phyloP scores from a whole-genome alignment of 2,797 vertebrate species.

The Typhlichthys eigenmanni region DNA sequence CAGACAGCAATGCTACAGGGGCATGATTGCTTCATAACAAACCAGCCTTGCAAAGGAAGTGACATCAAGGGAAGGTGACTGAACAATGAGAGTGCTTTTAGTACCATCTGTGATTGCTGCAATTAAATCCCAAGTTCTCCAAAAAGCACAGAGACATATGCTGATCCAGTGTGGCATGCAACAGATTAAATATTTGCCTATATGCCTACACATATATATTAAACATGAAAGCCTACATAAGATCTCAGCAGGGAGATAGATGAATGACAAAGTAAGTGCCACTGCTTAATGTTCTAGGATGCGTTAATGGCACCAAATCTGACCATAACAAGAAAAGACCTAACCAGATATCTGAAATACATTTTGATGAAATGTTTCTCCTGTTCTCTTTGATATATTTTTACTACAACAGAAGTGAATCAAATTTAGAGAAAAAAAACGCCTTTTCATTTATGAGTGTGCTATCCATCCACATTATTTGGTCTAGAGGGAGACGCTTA shows the following conservation, averaged over 20 bases:
- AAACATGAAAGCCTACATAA: too few relatives aligned
- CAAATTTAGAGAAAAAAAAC: not conserved
- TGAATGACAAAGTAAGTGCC: too few relatives aligned
- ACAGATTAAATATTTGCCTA: not conserved
- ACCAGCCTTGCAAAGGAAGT: conserved; percentile 13
- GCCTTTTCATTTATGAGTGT: conserved; percentile 1
- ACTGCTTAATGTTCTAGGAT: too few relatives aligned
- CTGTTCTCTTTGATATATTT: not conserved
- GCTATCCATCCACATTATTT: conserved; percentile 5
- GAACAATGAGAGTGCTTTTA: conserved; percentile 22
- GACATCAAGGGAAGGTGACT: conserved; percentile 25
- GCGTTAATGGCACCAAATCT: too few relatives aligned
- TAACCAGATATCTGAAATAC: too few relatives aligned
- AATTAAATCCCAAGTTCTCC: conserved; percentile 9
- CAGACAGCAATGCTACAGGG: conserved; percentile 25
- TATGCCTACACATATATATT: not conserved
- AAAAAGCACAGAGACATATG: conserved; percentile 17
- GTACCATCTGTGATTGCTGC: conserved; percentile 36
- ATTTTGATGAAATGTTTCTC: not conserved
- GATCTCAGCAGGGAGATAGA: too few relatives aligned
- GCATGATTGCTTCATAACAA: conserved; percentile 46
- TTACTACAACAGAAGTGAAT: not conserved
- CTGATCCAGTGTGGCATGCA: conserved; percentile 7
- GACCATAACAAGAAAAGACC: too few relatives aligned
- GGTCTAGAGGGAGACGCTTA: conserved; percentile 11